phyloP scores from a whole-genome alignment of 1,140 invertebrate species.

The Meloidogyne floridensis region DNA sequence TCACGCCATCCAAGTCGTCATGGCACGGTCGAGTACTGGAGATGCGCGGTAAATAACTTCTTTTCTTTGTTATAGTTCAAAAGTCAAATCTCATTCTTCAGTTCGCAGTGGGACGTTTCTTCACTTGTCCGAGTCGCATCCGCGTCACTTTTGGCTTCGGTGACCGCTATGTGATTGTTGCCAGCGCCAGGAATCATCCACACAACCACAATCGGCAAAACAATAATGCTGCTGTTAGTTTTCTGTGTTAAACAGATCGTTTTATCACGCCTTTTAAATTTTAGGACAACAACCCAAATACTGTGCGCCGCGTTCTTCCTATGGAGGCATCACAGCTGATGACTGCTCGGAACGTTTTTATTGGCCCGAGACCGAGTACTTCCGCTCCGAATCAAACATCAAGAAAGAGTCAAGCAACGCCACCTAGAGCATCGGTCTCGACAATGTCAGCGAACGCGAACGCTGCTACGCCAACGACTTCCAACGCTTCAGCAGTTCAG shows the following conservation, averaged over 20 bases:
- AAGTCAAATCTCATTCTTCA: not conserved
- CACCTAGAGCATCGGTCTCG: too few species aligned
- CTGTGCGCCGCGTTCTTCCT: not conserved
- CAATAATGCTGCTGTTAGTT: not conserved
- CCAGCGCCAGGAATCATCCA: not conserved
- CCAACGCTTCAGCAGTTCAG: too few species aligned
- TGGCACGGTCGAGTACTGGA: not conserved
- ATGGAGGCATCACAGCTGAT: not conserved
- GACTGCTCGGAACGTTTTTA: not conserved
- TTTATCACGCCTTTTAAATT: not conserved
- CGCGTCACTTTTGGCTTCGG: not conserved
- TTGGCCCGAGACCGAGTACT: not conserved
- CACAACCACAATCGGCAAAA: not conserved
- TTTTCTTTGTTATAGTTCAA: not conserved
- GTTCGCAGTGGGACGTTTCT: not conserved
- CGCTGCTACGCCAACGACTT: not conserved
- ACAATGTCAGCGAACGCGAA: not conserved
- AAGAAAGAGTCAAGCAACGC: not conserved
- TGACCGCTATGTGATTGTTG: not conserved
- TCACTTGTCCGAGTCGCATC: not conserved
- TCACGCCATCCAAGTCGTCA: not conserved
- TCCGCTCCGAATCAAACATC: not conserved
- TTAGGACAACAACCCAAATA: not conserved
- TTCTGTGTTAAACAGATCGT: not conserved
- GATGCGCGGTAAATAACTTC: not conserved